These are phyloP conservation scores for Acanthornis magna DNA, from an alignment of 2,797 vertebrate species.

Conservation along the genomic window DNA sequence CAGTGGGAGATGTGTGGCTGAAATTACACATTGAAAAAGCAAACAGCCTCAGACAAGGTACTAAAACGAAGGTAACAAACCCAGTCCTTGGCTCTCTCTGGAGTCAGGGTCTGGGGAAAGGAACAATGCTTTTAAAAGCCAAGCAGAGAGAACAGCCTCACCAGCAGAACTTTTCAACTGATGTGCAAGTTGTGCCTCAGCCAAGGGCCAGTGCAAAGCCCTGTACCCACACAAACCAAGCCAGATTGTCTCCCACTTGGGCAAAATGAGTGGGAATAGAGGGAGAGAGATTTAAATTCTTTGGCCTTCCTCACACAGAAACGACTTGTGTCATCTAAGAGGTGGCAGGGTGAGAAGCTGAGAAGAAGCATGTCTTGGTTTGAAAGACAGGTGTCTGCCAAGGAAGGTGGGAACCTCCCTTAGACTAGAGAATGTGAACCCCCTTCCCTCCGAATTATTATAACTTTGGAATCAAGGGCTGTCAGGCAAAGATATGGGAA, in stretches of 20 bases:
- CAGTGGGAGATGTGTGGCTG: not conserved
- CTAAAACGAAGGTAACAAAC: not conserved
- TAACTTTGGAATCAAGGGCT: too few species aligned
- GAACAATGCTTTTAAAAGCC: not conserved
- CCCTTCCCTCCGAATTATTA: too few species aligned
- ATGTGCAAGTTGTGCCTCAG: not conserved
- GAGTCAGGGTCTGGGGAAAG: not conserved
- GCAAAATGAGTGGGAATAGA: not conserved
- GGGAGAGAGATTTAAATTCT: not conserved
- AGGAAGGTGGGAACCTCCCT: too few species aligned
- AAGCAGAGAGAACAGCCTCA: not conserved
- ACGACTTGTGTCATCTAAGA: rapidly evolving
- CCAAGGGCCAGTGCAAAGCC: not conserved
- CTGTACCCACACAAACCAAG: not conserved
- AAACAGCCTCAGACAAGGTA: not conserved
- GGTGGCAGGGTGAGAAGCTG: not conserved
- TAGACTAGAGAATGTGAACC: too few species aligned
- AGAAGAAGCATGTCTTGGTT: not conserved
- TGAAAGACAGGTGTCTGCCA: too few species aligned
- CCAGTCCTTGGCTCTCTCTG: not conserved
- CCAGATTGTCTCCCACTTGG: not conserved
- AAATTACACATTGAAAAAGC: not conserved
- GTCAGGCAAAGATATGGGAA: too few species aligned
- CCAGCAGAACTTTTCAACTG: not conserved
- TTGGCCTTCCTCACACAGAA: not conserved